phyloP scores from a whole-genome alignment of 2,888 invertebrate species.

The Parapristionchus giblindavisi region DNA sequence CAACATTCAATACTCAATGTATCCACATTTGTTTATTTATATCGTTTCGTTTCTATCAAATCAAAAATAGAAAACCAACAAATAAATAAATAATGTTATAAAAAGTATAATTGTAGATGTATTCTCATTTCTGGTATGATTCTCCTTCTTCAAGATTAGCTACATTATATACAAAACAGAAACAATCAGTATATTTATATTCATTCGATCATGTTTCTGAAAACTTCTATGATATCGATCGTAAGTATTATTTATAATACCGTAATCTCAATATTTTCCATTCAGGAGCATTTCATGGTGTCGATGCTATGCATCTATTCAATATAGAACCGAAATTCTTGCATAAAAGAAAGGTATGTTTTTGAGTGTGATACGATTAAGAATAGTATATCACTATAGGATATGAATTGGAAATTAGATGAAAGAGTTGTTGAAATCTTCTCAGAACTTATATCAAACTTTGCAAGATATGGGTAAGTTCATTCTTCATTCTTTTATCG shows the following conservation, averaged over 20 bases:
- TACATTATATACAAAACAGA: slow-evolving; percentile 59
- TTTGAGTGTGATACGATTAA: neutral
- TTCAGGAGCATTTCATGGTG: slow-evolving; percentile 68
- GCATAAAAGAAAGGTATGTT: slow-evolving; percentile 50
- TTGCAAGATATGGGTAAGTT: slow-evolving; percentile 62
- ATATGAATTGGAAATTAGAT: slow-evolving; percentile 69
- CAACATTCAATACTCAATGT: slow-evolving; percentile 67
- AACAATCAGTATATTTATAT: slow-evolving; percentile 66
- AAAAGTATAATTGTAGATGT: slow-evolving; percentile 60
- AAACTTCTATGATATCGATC: slow-evolving; percentile 68
- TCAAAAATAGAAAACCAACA: too few species aligned
- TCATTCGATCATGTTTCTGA: slow-evolving; percentile 70
- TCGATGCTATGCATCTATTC: slow-evolving; percentile 69
- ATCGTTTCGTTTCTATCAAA: too few species aligned
- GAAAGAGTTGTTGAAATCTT: slow-evolving; percentile 69
- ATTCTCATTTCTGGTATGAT: slow-evolving; percentile 70
- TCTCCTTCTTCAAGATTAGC: slow-evolving; percentile 68
- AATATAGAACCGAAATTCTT: slow-evolving; percentile 67
- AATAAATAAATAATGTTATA: neutral
- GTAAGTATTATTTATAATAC: slow-evolving; percentile 48
- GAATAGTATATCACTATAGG: slow-evolving; percentile 40
- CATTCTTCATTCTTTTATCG: neutral
- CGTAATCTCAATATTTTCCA: neutral
- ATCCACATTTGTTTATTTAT: too few species aligned
- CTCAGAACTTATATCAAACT: slow-evolving; percentile 67